These are phyloP conservation scores for Vanessa tameamea DNA, from an alignment of 1,140 invertebrate species.

Conservation along the genomic window DNA sequence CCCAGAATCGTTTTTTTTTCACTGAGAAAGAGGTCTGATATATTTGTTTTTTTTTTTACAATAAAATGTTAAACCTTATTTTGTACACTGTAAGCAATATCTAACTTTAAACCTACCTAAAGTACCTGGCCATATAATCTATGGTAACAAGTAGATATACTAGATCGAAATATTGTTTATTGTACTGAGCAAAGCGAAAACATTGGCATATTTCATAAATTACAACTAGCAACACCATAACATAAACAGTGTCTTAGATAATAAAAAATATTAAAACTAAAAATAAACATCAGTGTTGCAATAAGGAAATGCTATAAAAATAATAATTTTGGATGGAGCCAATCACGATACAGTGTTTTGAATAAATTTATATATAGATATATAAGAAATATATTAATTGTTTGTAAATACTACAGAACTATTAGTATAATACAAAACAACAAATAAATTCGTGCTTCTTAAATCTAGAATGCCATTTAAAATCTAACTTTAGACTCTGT, in stretches of 20 bases:
- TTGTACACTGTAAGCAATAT: conserved; percentile 67
- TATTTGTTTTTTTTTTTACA: conserved; percentile 38
- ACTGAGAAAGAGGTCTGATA: conserved; percentile 42
- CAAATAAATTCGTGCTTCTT: conserved; percentile 80
- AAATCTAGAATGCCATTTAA: conserved; percentile 68
- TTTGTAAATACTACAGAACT: conserved; percentile 68
- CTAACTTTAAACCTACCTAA: conserved; percentile 64
- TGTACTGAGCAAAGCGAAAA: conserved; percentile 70
- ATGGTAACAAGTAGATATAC: conserved; percentile 74
- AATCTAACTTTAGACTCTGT: conserved; percentile 62
- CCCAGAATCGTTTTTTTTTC: conserved; percentile 52
- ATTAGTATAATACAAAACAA: conserved; percentile 75
- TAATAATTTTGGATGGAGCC: conserved; percentile 57
- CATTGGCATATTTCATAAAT: conserved; percentile 44
- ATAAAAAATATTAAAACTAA: conserved; percentile 10
- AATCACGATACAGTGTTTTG: conserved; percentile 48
- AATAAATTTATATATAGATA: conserved; percentile 46
- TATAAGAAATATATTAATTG: conserved; percentile 71
- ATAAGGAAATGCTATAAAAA: conserved; percentile 31
- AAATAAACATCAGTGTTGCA: conserved; percentile 33
- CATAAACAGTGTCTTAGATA: conserved; percentile 19
- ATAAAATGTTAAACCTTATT: conserved; percentile 52
- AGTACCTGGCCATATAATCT: conserved; percentile 75
- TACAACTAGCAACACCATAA: conserved; percentile 45
- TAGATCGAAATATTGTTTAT: conserved; percentile 49